Evolutionary conservation across 2,888 invertebrate species (phyloP).

Genomic region (Agrochola lychnidis): DNA sequence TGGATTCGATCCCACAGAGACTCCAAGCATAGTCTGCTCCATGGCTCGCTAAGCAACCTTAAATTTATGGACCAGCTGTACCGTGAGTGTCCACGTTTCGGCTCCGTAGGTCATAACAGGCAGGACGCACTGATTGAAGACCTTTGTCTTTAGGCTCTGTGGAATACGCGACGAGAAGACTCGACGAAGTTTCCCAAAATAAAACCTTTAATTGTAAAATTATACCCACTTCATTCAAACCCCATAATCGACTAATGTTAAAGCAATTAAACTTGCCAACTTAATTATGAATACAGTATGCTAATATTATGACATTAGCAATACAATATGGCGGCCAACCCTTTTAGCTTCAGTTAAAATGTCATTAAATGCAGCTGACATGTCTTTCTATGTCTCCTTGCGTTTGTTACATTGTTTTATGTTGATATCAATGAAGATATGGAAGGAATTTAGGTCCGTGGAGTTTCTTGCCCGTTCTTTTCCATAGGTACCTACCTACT

Average conservation of each 20-base stretch:
- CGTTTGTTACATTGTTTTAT: not conserved
- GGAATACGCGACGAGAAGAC: too few relatives aligned
- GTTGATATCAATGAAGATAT: not conserved
- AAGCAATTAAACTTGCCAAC: conserved; percentile 55
- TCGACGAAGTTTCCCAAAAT: too few relatives aligned
- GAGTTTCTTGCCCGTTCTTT: too few relatives aligned
- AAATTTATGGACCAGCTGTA: too few relatives aligned
- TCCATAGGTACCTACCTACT: too few relatives aligned
- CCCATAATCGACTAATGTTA: conserved; percentile 40
- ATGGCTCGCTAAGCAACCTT: too few relatives aligned
- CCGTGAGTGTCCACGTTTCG: too few relatives aligned
- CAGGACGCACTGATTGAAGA: too few relatives aligned
- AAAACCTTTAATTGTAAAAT: not conserved
- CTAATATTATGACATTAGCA: conserved; percentile 68
- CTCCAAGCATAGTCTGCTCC: too few relatives aligned
- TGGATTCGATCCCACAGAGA: too few relatives aligned
- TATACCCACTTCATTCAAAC: conserved; percentile 10
- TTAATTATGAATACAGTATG: conserved; percentile 61
- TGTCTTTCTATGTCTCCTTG: conserved; percentile 32
- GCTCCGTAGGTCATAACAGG: too few relatives aligned
- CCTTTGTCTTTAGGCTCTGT: too few relatives aligned
- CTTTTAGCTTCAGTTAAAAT: conserved; percentile 63
- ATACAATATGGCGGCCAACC: conserved; percentile 62
- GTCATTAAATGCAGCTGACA: conserved; percentile 72
- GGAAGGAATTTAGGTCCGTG: not conserved